These are phyloP conservation scores for Patella pellucida DNA, from an alignment of 2,888 invertebrate genomes.

Conservation along the genomic window DNA sequence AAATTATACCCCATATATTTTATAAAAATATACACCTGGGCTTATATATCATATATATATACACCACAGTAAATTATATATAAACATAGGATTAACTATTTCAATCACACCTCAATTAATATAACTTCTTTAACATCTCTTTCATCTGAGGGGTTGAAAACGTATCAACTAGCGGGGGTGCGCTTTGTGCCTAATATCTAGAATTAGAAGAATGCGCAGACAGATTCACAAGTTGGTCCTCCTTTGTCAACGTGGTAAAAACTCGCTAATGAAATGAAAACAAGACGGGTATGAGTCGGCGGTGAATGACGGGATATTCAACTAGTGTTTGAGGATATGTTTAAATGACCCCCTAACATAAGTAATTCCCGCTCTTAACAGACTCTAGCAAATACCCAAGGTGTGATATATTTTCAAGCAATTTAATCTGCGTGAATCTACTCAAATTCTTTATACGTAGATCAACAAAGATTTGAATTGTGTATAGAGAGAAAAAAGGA, in stretches of 20 bases:
- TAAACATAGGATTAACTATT: no score
- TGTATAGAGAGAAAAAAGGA: constrained; percentile 1
- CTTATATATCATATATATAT: no score
- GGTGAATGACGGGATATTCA: neutral
- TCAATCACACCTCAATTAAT: no score
- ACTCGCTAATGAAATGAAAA: constrained; percentile 2
- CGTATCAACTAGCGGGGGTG: neutral
- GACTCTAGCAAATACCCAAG: neutral
- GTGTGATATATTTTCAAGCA: neutral
- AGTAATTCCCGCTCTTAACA: constrained; percentile 5
- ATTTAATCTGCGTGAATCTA: neutral
- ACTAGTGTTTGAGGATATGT: neutral
- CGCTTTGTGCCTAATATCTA: neutral
- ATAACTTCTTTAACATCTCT: neutral
- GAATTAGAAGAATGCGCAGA: neutral
- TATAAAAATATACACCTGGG: no score
- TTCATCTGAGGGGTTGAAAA: neutral
- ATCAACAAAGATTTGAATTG: constrained; percentile 2
- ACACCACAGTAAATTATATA: no score
- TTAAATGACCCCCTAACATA: constrained; percentile 2
- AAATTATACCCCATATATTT: no score
- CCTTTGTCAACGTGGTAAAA: neutral
- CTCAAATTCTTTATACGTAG: neutral
- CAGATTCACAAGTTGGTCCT: neutral
- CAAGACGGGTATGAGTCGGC: neutral